phyloP scores from a whole-genome alignment of 2,113 vertebrate species.

The Coregonus clupeaformis region DNA sequence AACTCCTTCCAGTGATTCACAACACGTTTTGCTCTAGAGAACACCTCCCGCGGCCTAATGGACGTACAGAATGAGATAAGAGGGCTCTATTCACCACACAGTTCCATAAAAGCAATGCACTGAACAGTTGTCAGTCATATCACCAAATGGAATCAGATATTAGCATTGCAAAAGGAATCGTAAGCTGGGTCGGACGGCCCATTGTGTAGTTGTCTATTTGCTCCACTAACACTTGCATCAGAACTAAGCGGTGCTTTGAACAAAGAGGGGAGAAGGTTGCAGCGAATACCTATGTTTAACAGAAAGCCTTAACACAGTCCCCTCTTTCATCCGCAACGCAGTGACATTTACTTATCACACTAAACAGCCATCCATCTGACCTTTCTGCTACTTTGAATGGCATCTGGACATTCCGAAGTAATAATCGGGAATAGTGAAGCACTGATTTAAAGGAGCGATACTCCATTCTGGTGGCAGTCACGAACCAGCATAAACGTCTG shows the following conservation, averaged over 20 bases:
- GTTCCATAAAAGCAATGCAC: slow-evolving; percentile 16
- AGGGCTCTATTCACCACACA: slow-evolving; percentile 50
- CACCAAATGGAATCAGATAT: slow-evolving; percentile 59
- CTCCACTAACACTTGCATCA: slow-evolving; percentile 22
- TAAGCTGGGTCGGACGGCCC: slow-evolving; percentile 31
- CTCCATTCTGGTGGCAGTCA: not conserved
- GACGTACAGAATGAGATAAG: slow-evolving; percentile 23
- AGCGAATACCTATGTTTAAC: slow-evolving; percentile 69
- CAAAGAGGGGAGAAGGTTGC: slow-evolving; percentile 46
- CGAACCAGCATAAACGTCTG: not conserved
- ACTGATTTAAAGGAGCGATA: slow-evolving; percentile 59
- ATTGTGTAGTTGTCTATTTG: slow-evolving; percentile 58
- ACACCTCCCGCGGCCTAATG: not conserved
- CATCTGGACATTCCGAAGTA: slow-evolving; percentile 71
- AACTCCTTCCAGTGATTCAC: not conserved
- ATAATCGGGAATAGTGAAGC: slow-evolving; percentile 53
- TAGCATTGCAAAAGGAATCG: slow-evolving; percentile 63
- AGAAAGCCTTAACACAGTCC: slow-evolving; percentile 59
- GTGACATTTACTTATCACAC: slow-evolving; percentile 77
- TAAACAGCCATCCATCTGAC: slow-evolving; percentile 70
- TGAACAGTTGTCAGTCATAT: slow-evolving; percentile 49
- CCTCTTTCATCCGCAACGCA: slow-evolving; percentile 39
- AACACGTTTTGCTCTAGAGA: not conserved
- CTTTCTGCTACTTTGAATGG: slow-evolving; percentile 76
- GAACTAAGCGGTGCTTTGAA: slow-evolving; percentile 40